phyloP scores from a whole-genome alignment of 2,797 vertebrate genomes.

The Hippoglossus hippoglossus region DNA sequence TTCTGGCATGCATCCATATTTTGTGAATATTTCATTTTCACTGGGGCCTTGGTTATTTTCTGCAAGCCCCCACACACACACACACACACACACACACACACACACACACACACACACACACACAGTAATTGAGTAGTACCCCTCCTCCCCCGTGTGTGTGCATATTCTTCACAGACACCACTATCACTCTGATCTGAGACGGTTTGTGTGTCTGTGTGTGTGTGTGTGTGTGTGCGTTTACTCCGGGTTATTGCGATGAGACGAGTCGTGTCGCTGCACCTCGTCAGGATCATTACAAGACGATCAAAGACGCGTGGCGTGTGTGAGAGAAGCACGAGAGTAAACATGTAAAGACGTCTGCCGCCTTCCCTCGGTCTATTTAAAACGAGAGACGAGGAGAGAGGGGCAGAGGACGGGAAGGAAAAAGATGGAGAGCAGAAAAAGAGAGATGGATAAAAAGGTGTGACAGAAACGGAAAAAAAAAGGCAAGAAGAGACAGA shows the following conservation, averaged over 20 bases:
- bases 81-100: constrained; percentile 22
- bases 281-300: constrained; percentile 57
- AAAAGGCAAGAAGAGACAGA: not conserved
- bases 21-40: constrained; percentile 57
- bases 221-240: constrained; percentile 9
- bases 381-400: constrained; percentile 28
- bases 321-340: constrained; percentile 51
- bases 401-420: not conserved
- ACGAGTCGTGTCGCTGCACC: constrained; percentile 53
- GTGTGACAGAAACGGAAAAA: too few relatives aligned
- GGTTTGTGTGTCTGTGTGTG: not conserved
- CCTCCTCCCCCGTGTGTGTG: not conserved
- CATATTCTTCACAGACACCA: not conserved
- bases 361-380: constrained; percentile 84
- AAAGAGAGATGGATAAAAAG: not conserved
- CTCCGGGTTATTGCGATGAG: constrained; percentile 44
- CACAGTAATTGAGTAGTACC: constrained; percentile 48
- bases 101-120: constrained; percentile 18
- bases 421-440: not conserved
- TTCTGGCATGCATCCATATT: constrained; percentile 23
- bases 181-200: constrained; percentile 25
- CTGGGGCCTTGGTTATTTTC: constrained; percentile 29
- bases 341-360: constrained; percentile 65
- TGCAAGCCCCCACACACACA: constrained; percentile 14
- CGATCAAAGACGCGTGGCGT: constrained; percentile 55